Conservation (phyloP, 2,113 vertebrate genomes). For the Sigmodon hispidus region DNA sequence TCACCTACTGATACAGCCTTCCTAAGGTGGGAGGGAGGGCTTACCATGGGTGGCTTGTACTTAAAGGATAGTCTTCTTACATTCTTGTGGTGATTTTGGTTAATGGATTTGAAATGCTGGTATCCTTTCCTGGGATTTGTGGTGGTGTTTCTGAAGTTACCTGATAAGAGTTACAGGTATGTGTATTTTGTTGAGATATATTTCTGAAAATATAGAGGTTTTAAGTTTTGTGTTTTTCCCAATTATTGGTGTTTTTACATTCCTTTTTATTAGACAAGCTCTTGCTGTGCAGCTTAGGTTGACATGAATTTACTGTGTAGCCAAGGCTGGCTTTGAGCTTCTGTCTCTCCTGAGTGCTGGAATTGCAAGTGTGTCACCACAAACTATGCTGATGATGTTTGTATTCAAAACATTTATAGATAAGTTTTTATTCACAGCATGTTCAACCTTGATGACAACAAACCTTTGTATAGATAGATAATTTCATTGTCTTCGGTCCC, state of each 20-base stretch:
- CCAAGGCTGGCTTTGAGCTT: neutral
- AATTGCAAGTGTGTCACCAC: neutral
- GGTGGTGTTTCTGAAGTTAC: conserved; percentile 25
- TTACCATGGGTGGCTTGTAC: neutral
- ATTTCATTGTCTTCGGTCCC: neutral
- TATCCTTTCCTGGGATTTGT: neutral
- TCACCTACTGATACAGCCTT: neutral
- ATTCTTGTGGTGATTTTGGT: conserved; percentile 12
- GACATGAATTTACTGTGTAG: neutral
- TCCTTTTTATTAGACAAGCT: neutral
- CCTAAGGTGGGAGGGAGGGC: neutral
- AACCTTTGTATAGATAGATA: neutral
- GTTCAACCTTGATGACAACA: neutral
- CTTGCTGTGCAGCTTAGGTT: neutral
- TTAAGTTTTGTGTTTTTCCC: conserved; percentile 20
- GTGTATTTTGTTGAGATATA: neutral
- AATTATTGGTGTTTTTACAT: neutral
- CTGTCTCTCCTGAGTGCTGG: neutral
- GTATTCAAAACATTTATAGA: neutral
- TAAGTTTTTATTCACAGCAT: neutral
- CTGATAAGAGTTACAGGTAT: neutral
- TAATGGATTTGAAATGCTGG: neutral
- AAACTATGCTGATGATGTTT: neutral
- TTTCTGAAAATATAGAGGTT: neutral
- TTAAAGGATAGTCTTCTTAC: neutral